Evolutionary conservation across 2,888 invertebrate species (phyloP).

Genomic region (Priocnemis perturbator): DNA sequence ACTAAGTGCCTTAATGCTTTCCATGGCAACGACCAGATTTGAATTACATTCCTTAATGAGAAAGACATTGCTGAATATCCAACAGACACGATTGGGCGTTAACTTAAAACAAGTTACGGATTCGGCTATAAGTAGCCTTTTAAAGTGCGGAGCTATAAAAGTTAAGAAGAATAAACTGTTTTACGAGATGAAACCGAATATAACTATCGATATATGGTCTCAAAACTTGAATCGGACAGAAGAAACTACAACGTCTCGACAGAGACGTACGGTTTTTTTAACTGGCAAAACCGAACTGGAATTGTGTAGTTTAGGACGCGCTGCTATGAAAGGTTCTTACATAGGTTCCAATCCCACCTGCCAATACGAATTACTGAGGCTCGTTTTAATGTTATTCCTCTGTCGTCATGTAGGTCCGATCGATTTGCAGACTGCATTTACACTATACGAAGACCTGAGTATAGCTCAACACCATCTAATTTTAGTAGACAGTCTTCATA

Average conservation of each 20-base stretch:
- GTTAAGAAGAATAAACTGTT: slow-evolving; percentile 39
- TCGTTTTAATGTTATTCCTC: slow-evolving; percentile 9
- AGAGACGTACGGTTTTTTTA: slow-evolving; percentile 53
- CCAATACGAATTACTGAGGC: no score
- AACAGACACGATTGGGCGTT: slow-evolving; percentile 76
- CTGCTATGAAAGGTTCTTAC: slow-evolving; percentile 86
- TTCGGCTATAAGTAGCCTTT: slow-evolving; percentile 73
- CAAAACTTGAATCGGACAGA: slow-evolving; percentile 42
- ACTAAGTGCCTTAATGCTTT: slow-evolving; percentile 83
- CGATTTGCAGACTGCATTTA: slow-evolving; percentile 83
- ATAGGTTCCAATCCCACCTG: not conserved
- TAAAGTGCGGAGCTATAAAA: slow-evolving; percentile 75
- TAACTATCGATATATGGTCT: slow-evolving; percentile 66
- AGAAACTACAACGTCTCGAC: slow-evolving; percentile 11
- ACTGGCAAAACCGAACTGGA: slow-evolving; percentile 76
- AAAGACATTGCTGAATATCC: slow-evolving; percentile 82
- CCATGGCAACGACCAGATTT: slow-evolving; percentile 78
- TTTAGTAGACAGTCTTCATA: slow-evolving; percentile 87
- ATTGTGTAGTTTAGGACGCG: slow-evolving; percentile 84
- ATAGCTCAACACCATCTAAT: slow-evolving; percentile 86
- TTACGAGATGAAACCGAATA: slow-evolving; percentile 30
- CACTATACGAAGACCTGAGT: slow-evolving; percentile 85
- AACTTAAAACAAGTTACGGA: slow-evolving; percentile 75
- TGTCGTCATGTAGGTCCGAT: slow-evolving; percentile 85
- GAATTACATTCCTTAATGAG: slow-evolving; percentile 78